Percentiles rank a stretch among this genome's conserved stretches.
Conservation (phyloP, 1,140 invertebrate species). For the Chymomyza costata region DNA sequence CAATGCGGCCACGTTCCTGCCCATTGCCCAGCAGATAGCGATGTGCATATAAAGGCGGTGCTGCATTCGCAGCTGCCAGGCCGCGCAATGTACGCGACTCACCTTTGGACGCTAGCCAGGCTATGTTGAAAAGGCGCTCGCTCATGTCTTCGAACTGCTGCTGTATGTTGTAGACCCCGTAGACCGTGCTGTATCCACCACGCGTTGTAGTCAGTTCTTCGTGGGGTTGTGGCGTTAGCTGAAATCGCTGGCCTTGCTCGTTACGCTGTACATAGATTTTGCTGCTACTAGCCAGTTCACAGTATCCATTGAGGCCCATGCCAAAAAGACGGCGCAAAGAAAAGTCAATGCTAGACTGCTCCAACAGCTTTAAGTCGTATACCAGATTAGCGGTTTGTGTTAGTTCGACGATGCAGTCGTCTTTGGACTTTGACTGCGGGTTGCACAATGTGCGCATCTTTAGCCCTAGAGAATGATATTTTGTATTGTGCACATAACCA, state of each 20-base stretch:
- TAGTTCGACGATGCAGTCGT: slow-evolving; percentile 85
- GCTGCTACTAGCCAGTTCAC: slow-evolving; percentile 86
- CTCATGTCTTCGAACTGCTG: slow-evolving; percentile 63
- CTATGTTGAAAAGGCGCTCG: slow-evolving; percentile 82
- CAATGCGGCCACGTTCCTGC: slow-evolving; percentile 90
- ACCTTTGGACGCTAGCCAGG: slow-evolving; percentile 67
- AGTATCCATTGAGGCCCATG: slow-evolving; percentile 84
- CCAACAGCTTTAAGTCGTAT: slow-evolving; percentile 85
- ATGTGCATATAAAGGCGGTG: slow-evolving; percentile 85
- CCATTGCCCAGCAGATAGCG: slow-evolving; percentile 90
- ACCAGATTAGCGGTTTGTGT: slow-evolving; percentile 90
- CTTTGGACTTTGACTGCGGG: slow-evolving; percentile 76
- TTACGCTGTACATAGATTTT: slow-evolving; percentile 90
- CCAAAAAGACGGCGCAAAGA: slow-evolving; percentile 91
- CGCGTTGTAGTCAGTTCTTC: slow-evolving; percentile 79
- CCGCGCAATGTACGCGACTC: slow-evolving; percentile 74
- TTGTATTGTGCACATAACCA: slow-evolving; percentile 92
- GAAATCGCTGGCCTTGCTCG: slow-evolving; percentile 72
- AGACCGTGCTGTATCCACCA: slow-evolving; percentile 80
- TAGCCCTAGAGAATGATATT: slow-evolving; percentile 93
- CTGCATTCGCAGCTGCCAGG: slow-evolving; percentile 66
- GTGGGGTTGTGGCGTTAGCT: slow-evolving; percentile 77
- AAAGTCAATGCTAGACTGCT: slow-evolving; percentile 82
- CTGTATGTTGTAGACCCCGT: slow-evolving; percentile 83
- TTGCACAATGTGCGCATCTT: slow-evolving; percentile 88